These are phyloP conservation scores for Ceratina australensis DNA, from an alignment of 1,140 invertebrate genomes.

Conservation along the genomic window DNA sequence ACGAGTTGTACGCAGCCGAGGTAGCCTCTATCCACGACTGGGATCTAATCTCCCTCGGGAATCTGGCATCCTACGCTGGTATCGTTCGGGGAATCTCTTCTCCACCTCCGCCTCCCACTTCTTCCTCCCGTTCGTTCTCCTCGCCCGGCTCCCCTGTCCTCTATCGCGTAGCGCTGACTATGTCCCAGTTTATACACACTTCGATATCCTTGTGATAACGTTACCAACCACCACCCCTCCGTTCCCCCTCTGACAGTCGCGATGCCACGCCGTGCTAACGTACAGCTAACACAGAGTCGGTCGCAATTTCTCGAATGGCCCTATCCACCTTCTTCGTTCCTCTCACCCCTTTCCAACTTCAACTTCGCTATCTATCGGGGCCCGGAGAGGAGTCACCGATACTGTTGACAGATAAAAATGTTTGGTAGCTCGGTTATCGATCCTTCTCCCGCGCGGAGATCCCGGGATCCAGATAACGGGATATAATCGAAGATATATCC, in stretches of 20 bases:
- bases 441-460: slow-evolving; percentile 18
- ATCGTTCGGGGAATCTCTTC: slow-evolving; percentile 68
- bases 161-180: slow-evolving; percentile 34
- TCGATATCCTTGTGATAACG: slow-evolving; percentile 71
- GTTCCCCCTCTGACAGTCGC: neutral
- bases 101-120: slow-evolving; percentile 34
- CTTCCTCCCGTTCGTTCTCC: slow-evolving; percentile 26
- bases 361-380: slow-evolving; percentile 6
- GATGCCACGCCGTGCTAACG: slow-evolving; percentile 47
- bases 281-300: slow-evolving; percentile 26
- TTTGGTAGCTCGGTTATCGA: slow-evolving; percentile 37
- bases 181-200: slow-evolving; percentile 69
- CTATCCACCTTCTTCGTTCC: neutral
- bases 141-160: slow-evolving; percentile 25
- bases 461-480: slow-evolving; percentile 13
- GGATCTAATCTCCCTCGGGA: slow-evolving; percentile 71
- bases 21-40: slow-evolving; percentile 65
- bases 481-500: slow-evolving; percentile 46
- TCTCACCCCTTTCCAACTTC: neutral
- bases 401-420: slow-evolving; percentile 55
- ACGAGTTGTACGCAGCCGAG: slow-evolving; percentile 63
- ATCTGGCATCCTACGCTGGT: slow-evolving; percentile 74
- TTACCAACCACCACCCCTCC: slow-evolving; percentile 26
- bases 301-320: slow-evolving; percentile 50
- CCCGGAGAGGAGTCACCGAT: slow-evolving; percentile 1